phyloP scores from a whole-genome alignment of 2,113 vertebrate species.

The Pyrgilauda ruficollis region DNA sequence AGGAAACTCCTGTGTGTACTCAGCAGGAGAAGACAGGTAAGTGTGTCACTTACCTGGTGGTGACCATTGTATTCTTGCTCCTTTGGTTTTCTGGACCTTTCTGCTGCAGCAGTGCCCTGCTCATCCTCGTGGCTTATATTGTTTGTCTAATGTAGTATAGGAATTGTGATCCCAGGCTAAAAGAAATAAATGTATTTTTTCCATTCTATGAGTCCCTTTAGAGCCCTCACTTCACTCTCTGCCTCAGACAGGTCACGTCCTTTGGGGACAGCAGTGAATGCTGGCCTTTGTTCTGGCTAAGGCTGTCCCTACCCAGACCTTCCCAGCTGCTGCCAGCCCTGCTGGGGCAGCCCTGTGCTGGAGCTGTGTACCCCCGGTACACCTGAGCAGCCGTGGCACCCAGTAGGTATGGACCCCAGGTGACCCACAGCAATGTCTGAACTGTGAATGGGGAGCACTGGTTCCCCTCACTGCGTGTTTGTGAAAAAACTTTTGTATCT shows the following conservation, averaged over 20 bases:
- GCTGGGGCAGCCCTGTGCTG: background rate
- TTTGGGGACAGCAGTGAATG: background rate
- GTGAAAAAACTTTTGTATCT: background rate
- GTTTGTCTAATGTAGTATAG: background rate
- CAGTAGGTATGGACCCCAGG: accelerated
- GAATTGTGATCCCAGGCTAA: background rate
- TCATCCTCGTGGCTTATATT: background rate
- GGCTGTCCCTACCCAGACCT: background rate
- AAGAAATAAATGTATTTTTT: background rate
- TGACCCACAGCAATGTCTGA: background rate
- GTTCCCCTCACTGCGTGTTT: background rate
- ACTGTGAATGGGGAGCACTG: background rate
- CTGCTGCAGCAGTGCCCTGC: background rate
- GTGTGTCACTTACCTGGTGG: accelerated
- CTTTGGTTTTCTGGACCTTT: background rate
- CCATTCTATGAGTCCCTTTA: background rate
- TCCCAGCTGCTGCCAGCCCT: background rate
- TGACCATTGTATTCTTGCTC: background rate
- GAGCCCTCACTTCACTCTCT: background rate
- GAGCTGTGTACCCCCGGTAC: background rate
- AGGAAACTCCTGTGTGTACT: background rate
- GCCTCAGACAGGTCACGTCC: background rate
- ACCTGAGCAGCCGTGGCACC: background rate
- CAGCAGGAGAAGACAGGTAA: background rate
- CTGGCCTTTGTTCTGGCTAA: background rate